Percentiles rank a stretch among this genome's conserved stretches.
Evolutionary conservation across 2,888 invertebrate genomes (phyloP).

Genomic region (Endomychus coccineus): DNA sequence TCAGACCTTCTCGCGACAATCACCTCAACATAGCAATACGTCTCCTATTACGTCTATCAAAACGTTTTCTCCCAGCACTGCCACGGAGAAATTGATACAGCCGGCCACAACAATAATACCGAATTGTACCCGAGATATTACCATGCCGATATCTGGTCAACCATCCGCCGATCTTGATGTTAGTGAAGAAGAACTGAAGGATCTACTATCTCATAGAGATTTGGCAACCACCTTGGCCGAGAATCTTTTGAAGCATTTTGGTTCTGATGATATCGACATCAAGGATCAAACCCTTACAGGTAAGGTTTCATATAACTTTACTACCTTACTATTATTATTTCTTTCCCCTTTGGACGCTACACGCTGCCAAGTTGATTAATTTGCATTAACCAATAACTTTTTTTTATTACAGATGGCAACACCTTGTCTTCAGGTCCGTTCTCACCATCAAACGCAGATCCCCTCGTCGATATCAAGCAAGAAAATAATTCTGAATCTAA

Average conservation of each 20-base stretch:
- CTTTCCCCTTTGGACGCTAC: too few relatives aligned
- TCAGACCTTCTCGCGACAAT: slow-evolving; percentile 17
- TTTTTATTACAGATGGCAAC: slow-evolving; percentile 15
- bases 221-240: slow-evolving; percentile 75
- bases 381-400: neutral
- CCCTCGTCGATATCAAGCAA: slow-evolving; percentile 25
- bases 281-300: slow-evolving; percentile 32
- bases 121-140: slow-evolving; percentile 27
- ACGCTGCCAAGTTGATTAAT: too few relatives aligned
- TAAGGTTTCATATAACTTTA: too few relatives aligned
- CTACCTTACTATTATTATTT: too few relatives aligned
- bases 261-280: slow-evolving; percentile 58
- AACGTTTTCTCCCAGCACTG: slow-evolving; percentile 43
- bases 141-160: slow-evolving; percentile 31
- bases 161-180: slow-evolving; percentile 47
- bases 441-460: slow-evolving; percentile 45
- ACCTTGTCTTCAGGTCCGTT: slow-evolving; percentile 48
- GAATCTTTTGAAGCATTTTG: slow-evolving; percentile 79
- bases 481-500: slow-evolving; percentile 36
- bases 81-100: slow-evolving; percentile 43
- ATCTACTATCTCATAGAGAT: slow-evolving; percentile 66
- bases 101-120: slow-evolving; percentile 30
- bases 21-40: slow-evolving; percentile 22
- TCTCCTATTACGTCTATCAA: slow-evolving; percentile 38
- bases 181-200: slow-evolving; percentile 65